Base-by-base conservation (phyloP, 2,888 invertebrate species). In the Rapana venosa region DNA sequence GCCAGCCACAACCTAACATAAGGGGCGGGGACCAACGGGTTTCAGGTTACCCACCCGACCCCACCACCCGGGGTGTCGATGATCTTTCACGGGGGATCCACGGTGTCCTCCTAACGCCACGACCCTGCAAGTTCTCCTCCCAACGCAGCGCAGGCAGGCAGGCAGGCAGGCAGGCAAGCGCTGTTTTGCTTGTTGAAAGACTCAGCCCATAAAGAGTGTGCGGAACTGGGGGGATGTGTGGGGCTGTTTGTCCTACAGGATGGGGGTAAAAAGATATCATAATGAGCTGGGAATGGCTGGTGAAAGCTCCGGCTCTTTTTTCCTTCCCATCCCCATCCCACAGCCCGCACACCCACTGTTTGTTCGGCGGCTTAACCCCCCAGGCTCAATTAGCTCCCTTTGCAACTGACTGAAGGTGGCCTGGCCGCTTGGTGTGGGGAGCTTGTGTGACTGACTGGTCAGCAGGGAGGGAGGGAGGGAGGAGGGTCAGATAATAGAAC, bases 121-220 rank as follows among this genome's bases (percentile, higher is more conserved):
- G 70, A 66, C 74, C 74, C 74, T 74, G n/a, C 35, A 8, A 47
- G 47, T 8, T 47, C 47, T 47, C 47, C 26, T 56, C 32, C 8
- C 86, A 0, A 15, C n/a, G 47, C 47, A 47, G 47, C 8, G 8
- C 47, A 47, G 47, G 47, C 47, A 8, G 47, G 8, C 4, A 47
- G 47, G 47, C 47, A 8, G 47, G 47, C 47, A 8, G 47, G 8
- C 4, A 47, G 47, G 47, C 47, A 8, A n/a, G 35, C 32, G 35
- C 81, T 81, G 81, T 32, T 81, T 81, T 32, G 32, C 81, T 81
- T 81, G 81, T 81, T 32, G 81, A 81, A 81, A 30, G 77, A 77
- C 30, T 17, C 30, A 81, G 15, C 26, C 84, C 84, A 56, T 56
- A 47, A 56, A 56, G n/a, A 58, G n/a, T 26, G n/a, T 26, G 56